Evolutionary conservation across 1,140 invertebrate genomes (phyloP).

Genomic region (Venturia canescens): DNA sequence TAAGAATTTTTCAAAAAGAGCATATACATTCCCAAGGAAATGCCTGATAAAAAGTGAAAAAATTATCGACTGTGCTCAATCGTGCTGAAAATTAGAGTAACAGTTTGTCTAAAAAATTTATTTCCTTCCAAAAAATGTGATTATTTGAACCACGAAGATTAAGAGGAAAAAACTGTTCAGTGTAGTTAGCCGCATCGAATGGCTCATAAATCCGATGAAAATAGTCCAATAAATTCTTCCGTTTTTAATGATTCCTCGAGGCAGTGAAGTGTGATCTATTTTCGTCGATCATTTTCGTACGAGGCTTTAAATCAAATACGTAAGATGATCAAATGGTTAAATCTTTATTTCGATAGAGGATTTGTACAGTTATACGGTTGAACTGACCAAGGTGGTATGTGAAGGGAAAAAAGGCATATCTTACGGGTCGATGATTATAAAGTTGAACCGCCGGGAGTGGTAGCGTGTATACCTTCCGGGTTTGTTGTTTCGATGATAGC

Average conservation of each 20-base stretch:
- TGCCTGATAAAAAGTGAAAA: no score
- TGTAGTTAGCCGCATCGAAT: no score
- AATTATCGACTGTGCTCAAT: no score
- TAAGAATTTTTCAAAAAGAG: no score
- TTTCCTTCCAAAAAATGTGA: background rate
- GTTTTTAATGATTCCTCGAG: background rate
- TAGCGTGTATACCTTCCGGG: constrained; percentile 1
- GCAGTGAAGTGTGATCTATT: background rate
- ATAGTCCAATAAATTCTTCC: background rate
- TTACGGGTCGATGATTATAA: constrained; percentile 22
- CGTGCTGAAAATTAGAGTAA: no score
- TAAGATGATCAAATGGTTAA: background rate
- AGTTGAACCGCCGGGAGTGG: constrained; percentile 18
- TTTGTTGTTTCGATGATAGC: constrained; percentile 7
- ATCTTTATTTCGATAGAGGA: constrained; percentile 6
- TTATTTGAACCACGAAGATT: no score
- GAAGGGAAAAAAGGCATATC: background rate
- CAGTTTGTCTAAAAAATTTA: no score
- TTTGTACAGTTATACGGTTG: constrained; percentile 13
- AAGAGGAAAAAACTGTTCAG: no score
- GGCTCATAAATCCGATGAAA: no score
- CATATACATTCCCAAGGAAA: no score
- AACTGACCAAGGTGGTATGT: background rate
- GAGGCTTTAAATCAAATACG: constrained; percentile 1
- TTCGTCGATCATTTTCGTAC: background rate